A percentile compares a stretch with the other conserved stretches of the same genome.
phyloP scores from a whole-genome alignment of 1,140 invertebrate species.

The Drosophila micromelanica region DNA sequence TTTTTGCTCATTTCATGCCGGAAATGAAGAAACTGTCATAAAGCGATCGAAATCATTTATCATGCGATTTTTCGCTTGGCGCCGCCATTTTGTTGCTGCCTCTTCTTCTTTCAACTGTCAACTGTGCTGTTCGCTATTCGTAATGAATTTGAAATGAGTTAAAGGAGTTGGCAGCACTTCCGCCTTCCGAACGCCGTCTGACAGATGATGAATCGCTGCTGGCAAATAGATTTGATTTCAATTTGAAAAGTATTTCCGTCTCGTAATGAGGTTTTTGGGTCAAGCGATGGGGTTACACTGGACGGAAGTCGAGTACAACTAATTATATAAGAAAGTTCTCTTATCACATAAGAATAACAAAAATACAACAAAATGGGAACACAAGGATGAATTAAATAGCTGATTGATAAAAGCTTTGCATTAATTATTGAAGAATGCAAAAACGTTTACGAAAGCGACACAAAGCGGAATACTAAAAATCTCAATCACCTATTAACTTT shows the following conservation, averaged over 20 bases:
- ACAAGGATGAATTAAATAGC: not conserved
- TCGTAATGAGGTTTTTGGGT: conserved; percentile 54
- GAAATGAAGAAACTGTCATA: conserved; percentile 84
- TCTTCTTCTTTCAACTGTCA: conserved; percentile 12
- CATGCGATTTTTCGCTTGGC: conserved; percentile 71
- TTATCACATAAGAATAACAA: not conserved
- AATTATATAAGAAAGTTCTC: no score
- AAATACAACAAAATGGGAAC: not conserved
- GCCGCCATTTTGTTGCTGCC: conserved; percentile 62
- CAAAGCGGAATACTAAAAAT: not conserved
- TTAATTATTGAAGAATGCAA: not conserved
- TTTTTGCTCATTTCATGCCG: conserved; percentile 79
- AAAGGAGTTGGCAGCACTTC: conserved; percentile 40
- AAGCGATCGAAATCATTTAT: conserved; percentile 84
- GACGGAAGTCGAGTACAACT: not conserved
- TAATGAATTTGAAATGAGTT: conserved; percentile 66
- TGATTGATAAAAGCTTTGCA: no score
- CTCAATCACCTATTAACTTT: no score
- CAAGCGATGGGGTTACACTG: conserved; percentile 3
- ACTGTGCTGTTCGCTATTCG: conserved; percentile 32
- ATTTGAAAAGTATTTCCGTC: conserved; percentile 65
- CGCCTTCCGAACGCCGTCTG: conserved; percentile 29
- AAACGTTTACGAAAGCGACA: not conserved
- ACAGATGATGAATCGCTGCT: conserved; percentile 63
- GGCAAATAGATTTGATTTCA: conserved; percentile 53